phyloP scores from a whole-genome alignment of 1,140 invertebrate genomes.

The Drosophila seguyi region DNA sequence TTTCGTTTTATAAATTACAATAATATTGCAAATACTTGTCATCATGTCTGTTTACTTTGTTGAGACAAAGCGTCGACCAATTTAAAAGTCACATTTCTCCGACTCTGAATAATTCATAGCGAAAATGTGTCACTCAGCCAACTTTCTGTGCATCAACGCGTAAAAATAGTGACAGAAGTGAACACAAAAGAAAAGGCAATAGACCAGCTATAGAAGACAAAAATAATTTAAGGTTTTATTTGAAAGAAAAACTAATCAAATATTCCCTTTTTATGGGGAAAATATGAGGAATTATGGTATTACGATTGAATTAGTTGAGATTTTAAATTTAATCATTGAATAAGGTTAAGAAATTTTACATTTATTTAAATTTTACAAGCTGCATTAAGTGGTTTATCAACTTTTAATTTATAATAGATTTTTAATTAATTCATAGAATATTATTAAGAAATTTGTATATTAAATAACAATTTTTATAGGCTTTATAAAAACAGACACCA shows the following conservation, averaged over 20 bases:
- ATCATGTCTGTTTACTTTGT: slow-evolving; percentile 3
- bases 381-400: too few relatives aligned
- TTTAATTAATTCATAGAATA: too few relatives aligned
- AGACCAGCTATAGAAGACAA: neutral
- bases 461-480: too few relatives aligned
- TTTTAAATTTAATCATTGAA: neutral
- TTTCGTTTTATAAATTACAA: slow-evolving; percentile 1
- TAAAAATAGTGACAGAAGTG: slow-evolving; percentile 12
- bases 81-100: slow-evolving; percentile 20
- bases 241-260: neutral
- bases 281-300: neutral
- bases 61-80: slow-evolving; percentile 12
- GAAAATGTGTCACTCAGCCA: slow-evolving; percentile 24
- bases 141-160: slow-evolving; percentile 18
- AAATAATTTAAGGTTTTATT: neutral
- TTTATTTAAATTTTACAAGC: too few relatives aligned
- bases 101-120: slow-evolving; percentile 25
- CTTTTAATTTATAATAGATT: too few relatives aligned
- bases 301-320: neutral
- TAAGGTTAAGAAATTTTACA: neutral
- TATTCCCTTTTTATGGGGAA: neutral
- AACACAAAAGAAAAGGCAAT: neutral
- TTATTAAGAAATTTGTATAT: too few relatives aligned
- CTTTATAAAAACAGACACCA: too few relatives aligned
- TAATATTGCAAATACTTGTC: slow-evolving; percentile 2